Evolutionary conservation across 2,888 invertebrate genomes (phyloP).

Genomic region (Tachina grossa): DNA sequence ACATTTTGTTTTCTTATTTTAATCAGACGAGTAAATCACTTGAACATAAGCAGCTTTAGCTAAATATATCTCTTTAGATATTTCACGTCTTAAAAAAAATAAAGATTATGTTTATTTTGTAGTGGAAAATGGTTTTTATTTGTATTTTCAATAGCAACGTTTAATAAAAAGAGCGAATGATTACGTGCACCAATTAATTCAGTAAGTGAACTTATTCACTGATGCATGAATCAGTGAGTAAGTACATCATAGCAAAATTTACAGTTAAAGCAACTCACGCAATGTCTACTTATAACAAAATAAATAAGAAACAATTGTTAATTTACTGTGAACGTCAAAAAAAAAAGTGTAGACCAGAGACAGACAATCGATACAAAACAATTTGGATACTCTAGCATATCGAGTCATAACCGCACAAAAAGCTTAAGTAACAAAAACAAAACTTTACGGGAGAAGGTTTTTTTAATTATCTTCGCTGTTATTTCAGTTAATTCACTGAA

Average conservation of each 20-base stretch:
- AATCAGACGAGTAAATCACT: no score
- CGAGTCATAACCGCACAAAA: no score
- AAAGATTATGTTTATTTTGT: conserved; percentile 2
- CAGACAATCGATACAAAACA: no score
- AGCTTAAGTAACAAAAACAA: no score
- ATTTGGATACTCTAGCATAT: no score
- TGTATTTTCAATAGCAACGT: conserved; percentile 12
- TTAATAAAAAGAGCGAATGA: conserved; percentile 33
- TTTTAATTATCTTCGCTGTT: no score
- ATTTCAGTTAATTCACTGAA: no score
- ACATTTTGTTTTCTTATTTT: no score
- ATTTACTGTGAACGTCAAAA: background rate
- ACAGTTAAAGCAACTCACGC: conserved; percentile 15
- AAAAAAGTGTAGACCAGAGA: no score
- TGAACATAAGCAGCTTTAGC: background rate
- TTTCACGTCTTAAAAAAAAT: background rate
- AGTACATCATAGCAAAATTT: conserved; percentile 17
- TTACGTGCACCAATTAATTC: conserved; percentile 68
- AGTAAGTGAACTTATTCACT: conserved; percentile 56
- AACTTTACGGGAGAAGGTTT: no score
- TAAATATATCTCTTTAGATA: background rate
- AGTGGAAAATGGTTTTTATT: background rate
- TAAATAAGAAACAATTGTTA: background rate
- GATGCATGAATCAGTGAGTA: conserved; percentile 39
- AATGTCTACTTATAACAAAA: conserved; percentile 38